phyloP scores from a whole-genome alignment of 2,113 vertebrate genomes.

The Ammodytes marinus region DNA sequence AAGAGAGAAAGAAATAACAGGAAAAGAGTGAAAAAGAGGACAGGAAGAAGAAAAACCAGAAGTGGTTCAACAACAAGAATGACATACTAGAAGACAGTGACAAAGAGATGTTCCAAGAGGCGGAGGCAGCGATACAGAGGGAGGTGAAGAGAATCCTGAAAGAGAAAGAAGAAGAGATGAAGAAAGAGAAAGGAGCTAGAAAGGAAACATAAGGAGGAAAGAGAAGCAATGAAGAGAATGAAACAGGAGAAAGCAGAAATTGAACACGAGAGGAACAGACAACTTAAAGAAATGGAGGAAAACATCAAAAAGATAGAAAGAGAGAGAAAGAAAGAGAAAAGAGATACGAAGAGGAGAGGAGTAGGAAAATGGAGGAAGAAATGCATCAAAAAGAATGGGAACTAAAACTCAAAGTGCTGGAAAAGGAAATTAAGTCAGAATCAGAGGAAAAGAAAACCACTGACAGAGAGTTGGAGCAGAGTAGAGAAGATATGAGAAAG shows the following conservation, averaged over 20 bases:
- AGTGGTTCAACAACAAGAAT: no score
- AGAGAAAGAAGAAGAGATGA: no score
- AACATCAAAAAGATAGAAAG: conserved; percentile 4
- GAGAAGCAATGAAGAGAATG: neutral
- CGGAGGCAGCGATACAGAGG: no score
- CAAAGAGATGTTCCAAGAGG: no score
- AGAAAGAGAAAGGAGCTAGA: neutral
- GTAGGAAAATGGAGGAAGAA: neutral
- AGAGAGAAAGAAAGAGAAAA: conserved; percentile 27
- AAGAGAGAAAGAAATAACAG: conserved; percentile 27
- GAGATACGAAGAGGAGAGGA: conserved; percentile 15
- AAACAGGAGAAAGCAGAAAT: neutral
- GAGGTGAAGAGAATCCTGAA: no score
- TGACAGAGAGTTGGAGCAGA: neutral
- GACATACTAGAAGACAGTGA: no score
- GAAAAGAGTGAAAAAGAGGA: conserved; percentile 33
- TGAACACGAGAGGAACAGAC: conserved; percentile 14
- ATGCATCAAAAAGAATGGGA: conserved; percentile 4
- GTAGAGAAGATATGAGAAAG: neutral
- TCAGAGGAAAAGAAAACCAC: neutral
- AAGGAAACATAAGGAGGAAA: neutral
- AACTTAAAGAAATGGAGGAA: conserved; percentile 37
- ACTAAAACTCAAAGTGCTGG: neutral
- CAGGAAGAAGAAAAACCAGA: neutral
- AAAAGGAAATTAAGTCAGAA: conserved; percentile 10